Evolutionary conservation across 2,888 invertebrate species (phyloP).

Genomic region (Catocala sponsa): DNA sequence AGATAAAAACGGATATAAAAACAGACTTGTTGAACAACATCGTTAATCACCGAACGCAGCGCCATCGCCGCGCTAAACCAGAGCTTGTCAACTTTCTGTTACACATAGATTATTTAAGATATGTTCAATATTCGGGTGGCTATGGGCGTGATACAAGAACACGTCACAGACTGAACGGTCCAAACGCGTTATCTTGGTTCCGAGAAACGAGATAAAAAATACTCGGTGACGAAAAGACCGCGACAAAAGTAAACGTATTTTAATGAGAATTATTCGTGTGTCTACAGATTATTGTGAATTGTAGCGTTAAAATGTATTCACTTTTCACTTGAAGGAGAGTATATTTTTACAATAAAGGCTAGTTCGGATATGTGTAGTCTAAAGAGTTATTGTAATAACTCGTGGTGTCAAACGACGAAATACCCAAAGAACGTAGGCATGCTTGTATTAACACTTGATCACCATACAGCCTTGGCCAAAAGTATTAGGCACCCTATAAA

Average conservation of each 20-base stretch:
- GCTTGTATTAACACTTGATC: conserved; percentile 2
- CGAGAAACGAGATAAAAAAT: conserved; percentile 69
- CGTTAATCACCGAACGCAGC: conserved; percentile 52
- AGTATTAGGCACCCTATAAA: no score
- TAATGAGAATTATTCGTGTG: conserved; percentile 52
- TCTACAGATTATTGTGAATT: conserved; percentile 35
- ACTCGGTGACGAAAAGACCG: conserved; percentile 59
- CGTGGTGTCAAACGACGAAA: no score
- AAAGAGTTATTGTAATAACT: conserved; percentile 18
- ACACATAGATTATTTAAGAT: conserved; percentile 57
- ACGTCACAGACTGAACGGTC: conserved; percentile 58
- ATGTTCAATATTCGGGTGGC: conserved; percentile 57
- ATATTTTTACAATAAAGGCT: not conserved
- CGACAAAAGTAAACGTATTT: conserved; percentile 51
- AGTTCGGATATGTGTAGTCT: not conserved
- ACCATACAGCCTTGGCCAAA: no score
- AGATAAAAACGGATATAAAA: conserved; percentile 53
- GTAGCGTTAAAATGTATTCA: conserved; percentile 15
- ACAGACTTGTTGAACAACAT: conserved; percentile 53
- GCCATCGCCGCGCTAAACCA: conserved; percentile 54
- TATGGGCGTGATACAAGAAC: conserved; percentile 66
- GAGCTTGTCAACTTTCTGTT: conserved; percentile 60
- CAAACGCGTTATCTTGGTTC: conserved; percentile 69
- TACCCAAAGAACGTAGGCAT: conserved; percentile 5
- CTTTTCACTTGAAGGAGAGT: not conserved